Percentiles rank a stretch among this genome's conserved stretches.
Conservation (phyloP, 2,888 invertebrate genomes). For the Chrysolina haemoptera region DNA sequence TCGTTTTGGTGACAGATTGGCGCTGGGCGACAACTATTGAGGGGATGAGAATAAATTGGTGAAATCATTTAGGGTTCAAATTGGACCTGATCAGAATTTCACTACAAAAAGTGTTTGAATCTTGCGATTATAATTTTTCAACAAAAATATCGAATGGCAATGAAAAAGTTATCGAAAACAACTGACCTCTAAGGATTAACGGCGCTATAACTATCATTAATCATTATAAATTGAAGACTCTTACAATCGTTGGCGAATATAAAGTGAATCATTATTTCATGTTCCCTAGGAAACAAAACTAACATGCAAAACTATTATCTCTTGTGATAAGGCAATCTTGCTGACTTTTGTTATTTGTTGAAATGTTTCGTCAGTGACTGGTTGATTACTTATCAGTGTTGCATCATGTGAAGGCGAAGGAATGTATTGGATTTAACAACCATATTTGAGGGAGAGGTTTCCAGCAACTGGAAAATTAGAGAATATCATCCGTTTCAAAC, state of each 20-base stretch:
- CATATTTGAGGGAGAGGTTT: not conserved
- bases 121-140: not conserved
- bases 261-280: slow-evolving; percentile 4
- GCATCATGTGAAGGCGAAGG: not conserved
- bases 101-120: not conserved
- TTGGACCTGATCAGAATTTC: not conserved
- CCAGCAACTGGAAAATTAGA: not conserved
- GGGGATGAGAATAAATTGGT: not conserved
- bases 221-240: not conserved
- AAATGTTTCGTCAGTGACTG: slow-evolving; percentile 28
- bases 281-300: slow-evolving; percentile 8
- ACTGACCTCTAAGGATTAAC: not conserved
- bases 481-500: not conserved
- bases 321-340: slow-evolving; percentile 25
- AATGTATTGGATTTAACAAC: not conserved
- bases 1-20: not conserved
- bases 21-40: not conserved
- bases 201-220: not conserved
- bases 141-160: not conserved
- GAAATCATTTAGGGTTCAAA: not conserved
- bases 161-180: not conserved
- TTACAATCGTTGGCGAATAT: slow-evolving; percentile 16
- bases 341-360: slow-evolving; percentile 19
- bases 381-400: not conserved
- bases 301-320: slow-evolving; percentile 21